phyloP scores from a whole-genome alignment of 2,113 vertebrate species.

The Egretta garzetta region DNA sequence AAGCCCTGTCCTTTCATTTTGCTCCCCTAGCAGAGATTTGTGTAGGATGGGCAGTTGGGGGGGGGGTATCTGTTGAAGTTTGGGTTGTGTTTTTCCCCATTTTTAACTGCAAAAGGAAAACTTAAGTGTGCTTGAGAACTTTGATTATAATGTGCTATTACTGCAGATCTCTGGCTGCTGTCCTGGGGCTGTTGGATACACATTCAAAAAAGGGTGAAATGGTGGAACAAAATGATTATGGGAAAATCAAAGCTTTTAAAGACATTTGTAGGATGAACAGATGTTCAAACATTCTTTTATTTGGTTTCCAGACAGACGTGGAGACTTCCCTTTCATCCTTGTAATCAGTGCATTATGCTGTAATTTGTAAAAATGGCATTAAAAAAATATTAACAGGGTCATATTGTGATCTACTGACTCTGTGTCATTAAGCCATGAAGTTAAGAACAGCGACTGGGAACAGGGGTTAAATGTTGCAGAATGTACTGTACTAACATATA shows the following conservation, averaged over 20 bases:
- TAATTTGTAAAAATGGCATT: conserved; percentile 78
- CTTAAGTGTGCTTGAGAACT: conserved; percentile 30
- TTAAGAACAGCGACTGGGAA: conserved; percentile 31
- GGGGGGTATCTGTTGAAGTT: not conserved
- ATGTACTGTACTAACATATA: conserved; percentile 9
- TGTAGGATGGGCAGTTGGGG: not conserved
- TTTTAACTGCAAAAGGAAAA: conserved; percentile 13
- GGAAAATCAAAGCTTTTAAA: conserved; percentile 70
- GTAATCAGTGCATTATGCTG: conserved; percentile 72
- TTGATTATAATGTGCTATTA: conserved; percentile 63
- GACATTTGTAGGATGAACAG: conserved; percentile 69
- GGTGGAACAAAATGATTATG: conserved; percentile 64
- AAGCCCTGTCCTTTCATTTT: not conserved
- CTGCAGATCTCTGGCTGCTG: conserved; percentile 68
- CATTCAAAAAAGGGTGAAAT: conserved; percentile 63
- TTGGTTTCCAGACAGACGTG: conserved; percentile 68
- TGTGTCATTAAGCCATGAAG: conserved; percentile 54
- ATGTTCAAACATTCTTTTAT: conserved; percentile 64
- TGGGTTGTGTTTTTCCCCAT: not conserved
- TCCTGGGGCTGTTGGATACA: conserved; percentile 63
- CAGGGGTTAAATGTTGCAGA: conserved; percentile 58
- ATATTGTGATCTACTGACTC: conserved; percentile 67
- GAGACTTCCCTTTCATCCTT: conserved; percentile 73
- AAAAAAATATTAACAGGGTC: conserved; percentile 70
- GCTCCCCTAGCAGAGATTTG: not conserved